Base-by-base conservation (phyloP, 2,113 vertebrate genomes). In the Malurus cyaneus region DNA sequence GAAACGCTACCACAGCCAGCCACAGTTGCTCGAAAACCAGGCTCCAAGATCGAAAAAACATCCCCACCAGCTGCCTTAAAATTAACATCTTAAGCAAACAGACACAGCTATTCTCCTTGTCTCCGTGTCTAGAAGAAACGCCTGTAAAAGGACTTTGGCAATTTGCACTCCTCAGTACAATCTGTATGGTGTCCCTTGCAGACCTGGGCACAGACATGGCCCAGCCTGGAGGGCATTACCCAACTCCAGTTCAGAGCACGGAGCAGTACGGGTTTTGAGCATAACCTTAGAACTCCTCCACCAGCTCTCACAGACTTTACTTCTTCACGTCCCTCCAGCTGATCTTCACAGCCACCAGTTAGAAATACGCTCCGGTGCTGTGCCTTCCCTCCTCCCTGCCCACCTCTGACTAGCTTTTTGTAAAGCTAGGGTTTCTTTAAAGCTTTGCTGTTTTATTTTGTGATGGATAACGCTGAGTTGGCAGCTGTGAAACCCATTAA, bases 401-500 rank as follows among this genome's bases (percentile, higher is more conserved):
- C 4, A 1, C 32, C 46, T 79, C 32, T 70, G n/a, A 73, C 14
- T 47, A 74, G 69, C 47, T 65, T 49, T 49, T 87, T 49, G n/a
- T n/a, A 32, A 89, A 91, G 56, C 56, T 18, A 1, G 39, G 15
- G 31, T 52, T 93, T 81, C 89, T 84, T 92, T 88, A 92, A 82
- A 79, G 90, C 50, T 65, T 83, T 69, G 25, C 62, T 89, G 18
- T 52, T 80, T 95, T 76, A 72, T 95, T 96, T 92, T 82, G 56
- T 86, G 89, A 77, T 91, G 89, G 83, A 91, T 94, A 92, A 94
- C 78, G 60, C 72, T 13, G 59, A 95, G 69, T 36, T 91, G 87
- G 52, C 95, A 96, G 94, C 96, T 97, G 97, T 86, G 93, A 97
- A 97, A 97, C 56, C 60, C 93, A 96, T 97, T 97, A 96, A 84